These are phyloP conservation scores for Bucco capensis DNA, from an alignment of 2,113 vertebrate species.

Conservation along the genomic window DNA sequence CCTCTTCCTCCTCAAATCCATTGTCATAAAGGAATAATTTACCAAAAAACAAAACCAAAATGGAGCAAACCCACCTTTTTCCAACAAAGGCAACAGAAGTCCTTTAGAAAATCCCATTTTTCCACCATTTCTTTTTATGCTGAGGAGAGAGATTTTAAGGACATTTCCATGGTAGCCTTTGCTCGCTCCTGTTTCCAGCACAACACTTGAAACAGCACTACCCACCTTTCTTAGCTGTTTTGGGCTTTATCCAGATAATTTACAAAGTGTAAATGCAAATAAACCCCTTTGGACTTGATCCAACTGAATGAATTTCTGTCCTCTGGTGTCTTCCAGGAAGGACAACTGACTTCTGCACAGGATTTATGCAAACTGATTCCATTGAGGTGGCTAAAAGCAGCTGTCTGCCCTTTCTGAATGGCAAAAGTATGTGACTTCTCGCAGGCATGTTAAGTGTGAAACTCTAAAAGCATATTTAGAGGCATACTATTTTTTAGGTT, in stretches of 20 bases:
- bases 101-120: not conserved
- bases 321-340: not conserved
- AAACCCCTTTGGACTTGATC: not conserved
- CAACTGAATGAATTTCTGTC: not conserved
- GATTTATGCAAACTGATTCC: not conserved
- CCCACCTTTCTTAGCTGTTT: not conserved
- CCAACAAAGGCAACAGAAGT: accelerated
- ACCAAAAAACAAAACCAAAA: not conserved
- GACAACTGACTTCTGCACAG: not conserved
- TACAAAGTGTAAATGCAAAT: not conserved
- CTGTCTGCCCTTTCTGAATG: not conserved
- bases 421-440: not conserved
- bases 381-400: not conserved
- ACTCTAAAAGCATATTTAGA: not conserved
- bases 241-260: not conserved
- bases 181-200: not conserved
- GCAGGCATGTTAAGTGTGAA: accelerated
- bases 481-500: not conserved
- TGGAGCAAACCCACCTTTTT: not conserved
- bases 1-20: not conserved
- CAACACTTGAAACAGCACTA: accelerated
- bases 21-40: not conserved
- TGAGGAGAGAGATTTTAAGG: not conserved
- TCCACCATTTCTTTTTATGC: not conserved
- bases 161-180: accelerated